Evolutionary conservation across 1,140 invertebrate species (phyloP).

Genomic region (Orchesella cincta): DNA sequence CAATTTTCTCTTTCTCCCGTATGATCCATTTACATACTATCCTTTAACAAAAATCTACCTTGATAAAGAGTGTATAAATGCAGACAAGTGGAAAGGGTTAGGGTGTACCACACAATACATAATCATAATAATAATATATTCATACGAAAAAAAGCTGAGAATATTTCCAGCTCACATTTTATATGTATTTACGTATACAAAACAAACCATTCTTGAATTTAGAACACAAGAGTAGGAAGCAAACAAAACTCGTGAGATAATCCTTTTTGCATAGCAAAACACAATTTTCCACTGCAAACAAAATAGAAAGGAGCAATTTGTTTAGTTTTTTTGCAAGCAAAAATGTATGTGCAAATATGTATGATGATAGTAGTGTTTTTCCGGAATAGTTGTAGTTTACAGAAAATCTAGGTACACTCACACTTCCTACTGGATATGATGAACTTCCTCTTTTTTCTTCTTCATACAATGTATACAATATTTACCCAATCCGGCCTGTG

Average conservation of each 20-base stretch:
- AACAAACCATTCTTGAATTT: not conserved
- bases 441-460: too few relatives aligned
- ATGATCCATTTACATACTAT: not conserved
- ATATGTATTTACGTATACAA: not conserved
- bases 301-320: not conserved
- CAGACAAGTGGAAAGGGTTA: not conserved
- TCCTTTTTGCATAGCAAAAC: slow-evolving; percentile 5
- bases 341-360: not conserved
- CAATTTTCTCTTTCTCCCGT: not conserved
- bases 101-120: not conserved
- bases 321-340: slow-evolving; percentile 20
- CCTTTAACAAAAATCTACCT: not conserved
- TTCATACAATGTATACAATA: too few relatives aligned
- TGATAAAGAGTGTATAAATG: not conserved
- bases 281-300: not conserved
- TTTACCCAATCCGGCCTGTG: too few relatives aligned
- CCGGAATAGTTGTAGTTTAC: too few relatives aligned
- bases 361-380: too few relatives aligned
- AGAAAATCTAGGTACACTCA: too few relatives aligned
- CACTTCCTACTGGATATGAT: too few relatives aligned
- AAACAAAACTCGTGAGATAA: slow-evolving; percentile 8
- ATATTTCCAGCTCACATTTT: not conserved
- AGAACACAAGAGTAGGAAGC: not conserved
- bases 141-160: not conserved
- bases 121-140: not conserved